Percentiles rank a stretch among this genome's conserved stretches.
phyloP scores from a whole-genome alignment of 2,113 vertebrate species.

The Lepus europaeus region DNA sequence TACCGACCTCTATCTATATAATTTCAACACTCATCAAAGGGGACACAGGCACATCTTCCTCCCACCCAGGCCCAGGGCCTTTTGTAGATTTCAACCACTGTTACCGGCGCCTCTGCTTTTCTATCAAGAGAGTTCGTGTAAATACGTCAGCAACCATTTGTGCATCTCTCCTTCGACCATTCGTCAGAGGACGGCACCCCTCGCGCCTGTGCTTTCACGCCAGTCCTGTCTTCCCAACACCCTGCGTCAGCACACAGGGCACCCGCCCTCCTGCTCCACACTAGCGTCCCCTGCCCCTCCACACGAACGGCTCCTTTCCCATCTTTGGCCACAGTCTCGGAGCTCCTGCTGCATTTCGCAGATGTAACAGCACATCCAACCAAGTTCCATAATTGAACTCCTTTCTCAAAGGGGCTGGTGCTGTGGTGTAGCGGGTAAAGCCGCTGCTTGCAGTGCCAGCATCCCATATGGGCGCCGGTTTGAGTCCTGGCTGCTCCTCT shows the following conservation, averaged over 20 bases:
- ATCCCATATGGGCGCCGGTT: no score
- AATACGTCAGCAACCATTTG: neutral
- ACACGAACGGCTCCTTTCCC: neutral
- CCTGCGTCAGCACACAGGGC: no score
- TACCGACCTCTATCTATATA: neutral
- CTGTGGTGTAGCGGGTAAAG: no score
- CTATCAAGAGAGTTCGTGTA: neutral
- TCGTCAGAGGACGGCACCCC: neutral
- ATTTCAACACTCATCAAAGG: neutral
- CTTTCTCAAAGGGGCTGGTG: neutral
- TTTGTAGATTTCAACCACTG: neutral
- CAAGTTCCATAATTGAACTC: neutral
- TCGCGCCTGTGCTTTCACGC: no score
- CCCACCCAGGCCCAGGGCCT: neutral
- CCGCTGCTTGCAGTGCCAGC: no score
- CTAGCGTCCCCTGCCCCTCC: no score
- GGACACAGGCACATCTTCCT: neutral
- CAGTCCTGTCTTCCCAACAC: no score
- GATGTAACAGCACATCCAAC: neutral
- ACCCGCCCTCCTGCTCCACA: no score
- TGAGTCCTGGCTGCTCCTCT: no score
- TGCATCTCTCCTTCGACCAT: neutral
- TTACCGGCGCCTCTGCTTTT: neutral
- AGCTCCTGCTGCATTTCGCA: slow-evolving; percentile 20
- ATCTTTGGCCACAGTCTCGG: neutral